Evolutionary conservation across 2,797 vertebrate genomes (phyloP).

Genomic region (Heteromormyrus szaboi): DNA sequence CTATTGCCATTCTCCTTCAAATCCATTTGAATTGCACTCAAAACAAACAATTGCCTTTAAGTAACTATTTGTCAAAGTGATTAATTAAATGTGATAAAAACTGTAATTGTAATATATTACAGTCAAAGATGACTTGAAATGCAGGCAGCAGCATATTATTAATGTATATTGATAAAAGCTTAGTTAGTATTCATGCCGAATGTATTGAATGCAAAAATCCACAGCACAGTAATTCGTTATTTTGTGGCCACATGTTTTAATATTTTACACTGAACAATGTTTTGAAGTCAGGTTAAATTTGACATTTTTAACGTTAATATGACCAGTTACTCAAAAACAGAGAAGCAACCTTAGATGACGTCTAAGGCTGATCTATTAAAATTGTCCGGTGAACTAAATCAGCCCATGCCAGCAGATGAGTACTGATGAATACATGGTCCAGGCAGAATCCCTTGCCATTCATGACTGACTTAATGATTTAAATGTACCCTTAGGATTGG

Average conservation of each 20-base stretch:
- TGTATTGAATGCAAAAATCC: neutral
- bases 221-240: neutral
- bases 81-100: neutral
- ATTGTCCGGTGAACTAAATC: neutral
- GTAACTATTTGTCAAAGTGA: neutral
- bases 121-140: neutral
- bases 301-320: neutral
- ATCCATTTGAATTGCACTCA: neutral
- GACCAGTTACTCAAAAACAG: slow-evolving; percentile 8
- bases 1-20: neutral
- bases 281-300: neutral
- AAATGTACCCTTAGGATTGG: neutral
- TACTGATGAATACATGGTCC: neutral
- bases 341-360: slow-evolving; percentile 33
- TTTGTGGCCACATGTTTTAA: neutral
- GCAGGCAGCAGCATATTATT: neutral
- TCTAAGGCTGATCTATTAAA: slow-evolving; percentile 39
- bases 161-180: neutral
- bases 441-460: neutral
- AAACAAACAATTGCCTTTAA: neutral
- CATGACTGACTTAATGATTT: neutral
- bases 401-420: slow-evolving; percentile 17
- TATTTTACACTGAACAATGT: neutral
- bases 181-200: neutral
- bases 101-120: neutral